Evolutionary conservation across 64 coral and sea anemone genomes (phyloP).

Genomic region (Acropora tenuis): DNA sequence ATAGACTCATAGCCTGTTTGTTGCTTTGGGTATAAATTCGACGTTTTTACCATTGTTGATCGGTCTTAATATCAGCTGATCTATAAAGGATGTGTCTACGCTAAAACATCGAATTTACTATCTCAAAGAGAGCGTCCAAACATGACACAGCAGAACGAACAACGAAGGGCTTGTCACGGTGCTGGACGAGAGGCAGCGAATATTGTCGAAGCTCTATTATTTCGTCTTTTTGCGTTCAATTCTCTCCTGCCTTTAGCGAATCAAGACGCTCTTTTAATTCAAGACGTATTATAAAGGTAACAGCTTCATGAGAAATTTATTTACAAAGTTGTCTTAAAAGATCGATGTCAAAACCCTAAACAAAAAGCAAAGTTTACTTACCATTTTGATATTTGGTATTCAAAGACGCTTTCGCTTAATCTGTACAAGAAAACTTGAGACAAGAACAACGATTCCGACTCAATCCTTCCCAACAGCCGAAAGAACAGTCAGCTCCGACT

Average conservation of each 20-base stretch:
- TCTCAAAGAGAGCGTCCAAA: no score
- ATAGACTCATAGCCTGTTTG: neutral
- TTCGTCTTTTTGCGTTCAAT: slow-evolving; percentile 4
- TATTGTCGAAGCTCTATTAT: neutral
- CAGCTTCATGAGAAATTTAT: neutral
- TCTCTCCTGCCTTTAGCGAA: neutral
- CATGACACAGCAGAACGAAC: no score
- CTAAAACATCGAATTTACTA: neutral
- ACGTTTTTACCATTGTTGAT: neutral
- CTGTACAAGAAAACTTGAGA: neutral
- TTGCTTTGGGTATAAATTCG: neutral
- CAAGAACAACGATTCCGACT: neutral
- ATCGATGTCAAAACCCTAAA: neutral
- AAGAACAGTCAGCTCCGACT: neutral
- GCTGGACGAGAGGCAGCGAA: no score
- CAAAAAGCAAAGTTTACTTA: neutral
- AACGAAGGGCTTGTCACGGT: no score
- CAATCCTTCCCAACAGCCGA: neutral
- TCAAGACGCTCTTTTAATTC: neutral
- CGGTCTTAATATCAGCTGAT: neutral
- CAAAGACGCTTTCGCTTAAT: neutral
- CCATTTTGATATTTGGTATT: slow-evolving; percentile 17
- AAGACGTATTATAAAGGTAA: neutral
- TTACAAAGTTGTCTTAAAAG: neutral
- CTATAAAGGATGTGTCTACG: neutral